Evolutionary conservation across 1,140 invertebrate species (phyloP), one percentile per base, ranked within the genome.

Genomic region (Scaptomyza hsui): DNA sequence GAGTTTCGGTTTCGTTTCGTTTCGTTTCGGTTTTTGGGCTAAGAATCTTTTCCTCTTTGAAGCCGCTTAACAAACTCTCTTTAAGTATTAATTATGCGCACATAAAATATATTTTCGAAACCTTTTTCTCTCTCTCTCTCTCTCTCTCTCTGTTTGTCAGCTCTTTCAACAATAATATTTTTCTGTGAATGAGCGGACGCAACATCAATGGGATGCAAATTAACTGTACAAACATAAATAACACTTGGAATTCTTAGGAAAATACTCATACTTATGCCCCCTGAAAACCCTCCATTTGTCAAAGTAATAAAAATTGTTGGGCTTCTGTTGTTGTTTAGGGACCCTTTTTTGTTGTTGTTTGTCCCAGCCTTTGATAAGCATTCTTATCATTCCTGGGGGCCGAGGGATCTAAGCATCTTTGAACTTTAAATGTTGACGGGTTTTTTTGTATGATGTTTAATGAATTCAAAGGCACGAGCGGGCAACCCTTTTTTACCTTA

Each of bases 211-310:
- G 56, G 82, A 88, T 88, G 82, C 82, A 88, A 88, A 88, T 88
- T 82, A 88, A 88, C 82, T 88, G 82, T 88, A 88, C 75, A 88
- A 88, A 88, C 82, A 88, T 88, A 88, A 88, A 88, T 82, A 88
- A 88, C 78, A 88, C 83, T 88, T 65, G 68, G 77, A 88, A 88
- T 88, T 88, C 78, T 56, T 62, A 29, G 53, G 82, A 75, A 88
- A 88, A 83, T 65, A 57, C 63, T 41, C 6, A 16, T 3, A 32
- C 7, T 21, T 51, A 24, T 21, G 35, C 35, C 2, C 18, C 13
- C n/a, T n/a, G n/a, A n/a, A n/a, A n/a, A n/a, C n/a, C n/a, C n/a
- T n/a, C n/a, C n/a, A 88, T 86, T 86, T 88, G 77, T 86, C 83
- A 82, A 89, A 88, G 82, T 64, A 82, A 88, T 86, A 78, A 88